These are phyloP conservation scores for Eidolon dupreanum DNA, from an alignment of 2,797 vertebrate genomes.

Conservation along the genomic window DNA sequence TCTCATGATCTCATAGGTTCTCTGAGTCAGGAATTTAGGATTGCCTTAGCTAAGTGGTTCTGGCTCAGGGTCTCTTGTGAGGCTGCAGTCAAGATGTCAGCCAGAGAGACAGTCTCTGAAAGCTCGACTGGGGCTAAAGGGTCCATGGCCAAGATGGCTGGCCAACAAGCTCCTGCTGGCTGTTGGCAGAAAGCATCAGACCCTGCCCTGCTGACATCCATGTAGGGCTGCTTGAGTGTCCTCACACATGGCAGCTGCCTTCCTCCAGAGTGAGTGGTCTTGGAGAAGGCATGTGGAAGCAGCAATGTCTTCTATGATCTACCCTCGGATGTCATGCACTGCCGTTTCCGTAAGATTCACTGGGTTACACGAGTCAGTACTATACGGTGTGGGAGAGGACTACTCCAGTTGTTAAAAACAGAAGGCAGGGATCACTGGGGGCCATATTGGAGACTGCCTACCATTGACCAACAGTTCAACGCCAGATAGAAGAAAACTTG, in stretches of 20 bases:
- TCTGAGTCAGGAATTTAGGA: background rate
- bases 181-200: background rate
- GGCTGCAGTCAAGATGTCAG: background rate
- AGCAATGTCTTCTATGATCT: background rate
- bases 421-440: rapidly evolving
- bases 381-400: background rate
- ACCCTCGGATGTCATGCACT: background rate
- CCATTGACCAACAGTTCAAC: background rate
- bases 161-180: background rate
- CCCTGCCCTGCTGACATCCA: background rate
- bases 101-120: background rate
- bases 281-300: background rate
- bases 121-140: too few relatives aligned
- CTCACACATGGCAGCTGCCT: background rate
- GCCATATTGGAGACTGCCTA: background rate
- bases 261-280: background rate
- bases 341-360: background rate
- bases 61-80: background rate
- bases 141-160: background rate
- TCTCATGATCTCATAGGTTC: background rate
- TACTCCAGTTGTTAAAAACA: background rate
- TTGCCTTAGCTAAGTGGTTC: too few relatives aligned
- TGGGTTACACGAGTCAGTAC: background rate
- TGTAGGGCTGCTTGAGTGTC: background rate
- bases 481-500: background rate